phyloP scores from a whole-genome alignment of 2,797 vertebrate genomes.

The Pantherophis vulpinus region DNA sequence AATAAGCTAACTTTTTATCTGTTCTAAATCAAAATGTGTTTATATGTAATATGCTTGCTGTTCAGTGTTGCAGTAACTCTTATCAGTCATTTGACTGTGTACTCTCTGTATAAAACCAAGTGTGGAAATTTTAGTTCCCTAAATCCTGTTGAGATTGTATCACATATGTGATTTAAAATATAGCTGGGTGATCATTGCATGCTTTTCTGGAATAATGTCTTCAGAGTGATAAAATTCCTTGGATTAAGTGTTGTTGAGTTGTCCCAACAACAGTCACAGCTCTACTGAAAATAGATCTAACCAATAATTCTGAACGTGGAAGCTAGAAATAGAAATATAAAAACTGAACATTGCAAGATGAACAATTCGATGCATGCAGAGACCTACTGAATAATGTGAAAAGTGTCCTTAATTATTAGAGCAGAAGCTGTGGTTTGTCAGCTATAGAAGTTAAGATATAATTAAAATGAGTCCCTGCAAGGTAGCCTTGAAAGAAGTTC shows the following conservation, averaged over 20 bases:
- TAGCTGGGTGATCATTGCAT: neutral
- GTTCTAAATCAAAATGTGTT: constrained; percentile 38
- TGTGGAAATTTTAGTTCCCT: neutral
- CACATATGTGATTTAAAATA: constrained; percentile 10
- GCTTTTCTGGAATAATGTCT: neutral
- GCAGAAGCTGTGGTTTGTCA: too few species aligned
- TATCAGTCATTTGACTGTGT: constrained; percentile 1
- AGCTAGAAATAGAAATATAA: neutral
- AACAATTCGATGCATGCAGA: neutral
- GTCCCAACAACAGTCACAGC: neutral
- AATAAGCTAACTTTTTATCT: constrained; percentile 36
- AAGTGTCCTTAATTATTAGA: neutral
- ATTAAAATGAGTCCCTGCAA: neutral
- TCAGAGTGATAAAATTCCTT: neutral
- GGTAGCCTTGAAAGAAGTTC: neutral
- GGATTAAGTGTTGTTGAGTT: neutral
- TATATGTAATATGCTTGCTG: constrained; percentile 29
- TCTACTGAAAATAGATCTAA: neutral
- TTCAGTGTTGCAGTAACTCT: constrained; percentile 35
- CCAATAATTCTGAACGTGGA: neutral
- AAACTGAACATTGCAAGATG: neutral
- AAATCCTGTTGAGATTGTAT: constrained; percentile 1
- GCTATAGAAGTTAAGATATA: neutral
- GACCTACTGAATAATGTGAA: neutral
- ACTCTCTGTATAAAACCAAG: constrained; percentile 33